These are phyloP conservation scores for Aleiodes leptofemur DNA, from an alignment of 2,888 invertebrate genomes.

Conservation along the genomic window DNA sequence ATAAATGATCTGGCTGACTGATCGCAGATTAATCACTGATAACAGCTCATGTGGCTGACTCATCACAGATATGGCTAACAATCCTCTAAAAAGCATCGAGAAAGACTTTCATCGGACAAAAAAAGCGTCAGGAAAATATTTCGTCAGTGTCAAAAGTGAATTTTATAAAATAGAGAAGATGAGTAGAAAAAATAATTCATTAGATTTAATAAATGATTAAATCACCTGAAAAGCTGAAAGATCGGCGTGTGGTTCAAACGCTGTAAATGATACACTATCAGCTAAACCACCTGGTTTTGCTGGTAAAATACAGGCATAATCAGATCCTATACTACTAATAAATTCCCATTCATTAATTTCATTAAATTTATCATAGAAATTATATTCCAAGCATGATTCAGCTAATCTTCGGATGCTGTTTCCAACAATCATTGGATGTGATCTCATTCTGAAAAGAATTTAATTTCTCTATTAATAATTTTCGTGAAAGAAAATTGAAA, in stretches of 20 bases:
- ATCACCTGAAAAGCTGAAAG: slow-evolving; percentile 8
- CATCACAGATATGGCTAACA: no score
- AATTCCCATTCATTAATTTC: slow-evolving; percentile 3
- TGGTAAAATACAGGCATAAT: neutral
- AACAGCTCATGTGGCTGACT: no score
- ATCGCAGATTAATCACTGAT: no score
- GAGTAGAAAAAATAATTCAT: slow-evolving; percentile 3
- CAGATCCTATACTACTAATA: neutral
- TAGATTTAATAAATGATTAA: slow-evolving; percentile 3
- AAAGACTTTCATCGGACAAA: no score
- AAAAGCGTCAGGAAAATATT: no score
- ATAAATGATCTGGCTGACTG: no score
- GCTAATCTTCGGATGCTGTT: slow-evolving; percentile 33
- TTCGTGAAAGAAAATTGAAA: neutral
- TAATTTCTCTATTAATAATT: neutral
- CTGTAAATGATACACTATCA: neutral
- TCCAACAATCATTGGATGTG: slow-evolving; percentile 9
- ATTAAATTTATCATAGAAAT: slow-evolving; percentile 12
- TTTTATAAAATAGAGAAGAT: no score
- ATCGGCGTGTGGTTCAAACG: neutral
- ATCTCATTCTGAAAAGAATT: neutral
- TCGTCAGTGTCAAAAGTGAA: no score
- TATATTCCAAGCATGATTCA: slow-evolving; percentile 35
- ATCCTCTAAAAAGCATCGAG: no score
- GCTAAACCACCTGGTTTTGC: neutral